Conservation (phyloP, 2,888 invertebrate species). For the Drosophila nigricruria region DNA sequence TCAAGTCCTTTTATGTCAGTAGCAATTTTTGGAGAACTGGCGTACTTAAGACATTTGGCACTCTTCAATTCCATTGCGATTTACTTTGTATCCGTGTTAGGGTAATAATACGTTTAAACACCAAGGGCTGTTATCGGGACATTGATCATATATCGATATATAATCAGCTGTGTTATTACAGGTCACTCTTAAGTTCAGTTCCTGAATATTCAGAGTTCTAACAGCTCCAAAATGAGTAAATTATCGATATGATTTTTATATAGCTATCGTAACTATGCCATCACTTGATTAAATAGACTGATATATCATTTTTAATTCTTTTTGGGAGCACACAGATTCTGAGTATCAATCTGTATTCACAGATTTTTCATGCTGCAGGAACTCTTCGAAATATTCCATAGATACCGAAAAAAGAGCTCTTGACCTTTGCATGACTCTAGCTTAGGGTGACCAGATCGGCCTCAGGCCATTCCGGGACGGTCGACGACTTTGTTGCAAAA, state of each 20-base stretch:
- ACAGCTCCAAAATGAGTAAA: neutral
- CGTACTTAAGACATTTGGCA: neutral
- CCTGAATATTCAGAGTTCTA: neutral
- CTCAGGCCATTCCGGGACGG: too few species aligned
- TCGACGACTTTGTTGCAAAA: too few species aligned
- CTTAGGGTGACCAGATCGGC: too few species aligned
- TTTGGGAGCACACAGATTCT: too few species aligned
- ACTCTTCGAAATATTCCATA: too few species aligned
- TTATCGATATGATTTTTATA: neutral
- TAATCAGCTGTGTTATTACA: neutral
- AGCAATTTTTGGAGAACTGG: conserved; percentile 26
- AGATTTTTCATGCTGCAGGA: too few species aligned
- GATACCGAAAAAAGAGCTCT: too few species aligned
- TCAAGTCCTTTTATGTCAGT: conserved; percentile 48
- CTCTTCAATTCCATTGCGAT: conserved; percentile 18
- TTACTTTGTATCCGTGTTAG: neutral
- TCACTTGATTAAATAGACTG: too few species aligned
- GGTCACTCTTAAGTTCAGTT: neutral
- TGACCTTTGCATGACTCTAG: too few species aligned
- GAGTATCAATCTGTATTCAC: too few species aligned
- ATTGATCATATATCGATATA: neutral
- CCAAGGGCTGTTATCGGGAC: neutral
- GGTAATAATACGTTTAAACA: neutral
- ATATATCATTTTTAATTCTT: too few species aligned
- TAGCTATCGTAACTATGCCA: neutral